Evolutionary conservation across 2,113 vertebrate genomes (phyloP), one percentile per base, ranked within the genome.

Genomic region (Crotalus viridis): DNA sequence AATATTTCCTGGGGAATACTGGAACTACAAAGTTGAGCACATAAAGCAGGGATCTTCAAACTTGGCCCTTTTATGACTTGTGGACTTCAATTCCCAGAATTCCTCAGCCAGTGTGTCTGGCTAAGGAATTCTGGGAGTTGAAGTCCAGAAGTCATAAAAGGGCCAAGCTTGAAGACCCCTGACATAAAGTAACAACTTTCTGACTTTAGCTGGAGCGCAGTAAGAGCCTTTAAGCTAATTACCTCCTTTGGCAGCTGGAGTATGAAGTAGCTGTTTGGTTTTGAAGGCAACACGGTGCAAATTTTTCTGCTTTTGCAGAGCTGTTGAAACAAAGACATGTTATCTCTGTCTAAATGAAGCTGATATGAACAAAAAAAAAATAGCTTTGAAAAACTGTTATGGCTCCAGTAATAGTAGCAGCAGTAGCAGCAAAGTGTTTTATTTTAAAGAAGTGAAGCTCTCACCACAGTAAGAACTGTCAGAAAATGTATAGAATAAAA

Each of bases 201-300:
- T 93, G 92, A 94, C 91, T 95, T 95, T 97, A 95, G 95, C 94
- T 95, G 94, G 91, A 97, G 94, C 94, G 96, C 93, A 95, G 0
- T 94, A 97, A 97, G 97, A 97, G 97, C 96, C 59, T 94, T 96
- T 94, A 89, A 96, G 93, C 96, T 94, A 96, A 96, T 99, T 99
- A 99, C 99, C 99, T 99, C 98, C 98, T 97, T 99, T 98, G 97
- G 98, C 95, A 93, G 98, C 97, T 96, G 98, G 98, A 97, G 97
- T 98, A 98, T 98, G 98, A 97, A 99, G 98, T 96, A 98, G 98
- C 98, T 98, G 98, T 99, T 99, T 99, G 98, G 98, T 97, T 99
- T 99, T 99, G 98, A 99, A 99, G 97, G 98, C 98, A 97, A 98
- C 98, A 95, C 98, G 98, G 97, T 98, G 98, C 96, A 98, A 98